These are phyloP conservation scores for Phylloscopus trochiloides DNA, from an alignment of 2,113 vertebrate species.

Conservation along the genomic window DNA sequence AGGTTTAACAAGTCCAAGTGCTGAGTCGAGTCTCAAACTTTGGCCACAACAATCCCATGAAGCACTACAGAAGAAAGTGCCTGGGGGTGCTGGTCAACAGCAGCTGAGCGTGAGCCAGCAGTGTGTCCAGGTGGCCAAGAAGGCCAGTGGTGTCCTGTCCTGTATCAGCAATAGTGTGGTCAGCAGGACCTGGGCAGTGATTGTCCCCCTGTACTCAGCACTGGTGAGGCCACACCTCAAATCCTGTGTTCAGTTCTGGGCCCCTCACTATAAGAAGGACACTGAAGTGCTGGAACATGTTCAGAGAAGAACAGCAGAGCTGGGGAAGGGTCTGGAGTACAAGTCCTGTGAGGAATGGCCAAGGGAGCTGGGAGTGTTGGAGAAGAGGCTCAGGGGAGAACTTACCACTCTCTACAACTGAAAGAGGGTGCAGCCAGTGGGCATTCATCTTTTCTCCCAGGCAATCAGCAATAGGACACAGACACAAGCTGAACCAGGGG, in stretches of 20 bases:
- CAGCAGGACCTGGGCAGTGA: background rate
- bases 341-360: background rate
- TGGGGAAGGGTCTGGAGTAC: background rate
- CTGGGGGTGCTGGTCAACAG: rapidly evolving
- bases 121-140: background rate
- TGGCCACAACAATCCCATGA: background rate
- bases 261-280: background rate
- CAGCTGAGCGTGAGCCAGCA: background rate
- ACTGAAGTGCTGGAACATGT: rapidly evolving
- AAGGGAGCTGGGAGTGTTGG: background rate
- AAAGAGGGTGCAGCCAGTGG: background rate
- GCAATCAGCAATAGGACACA: background rate
- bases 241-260: background rate
- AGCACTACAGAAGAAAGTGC: background rate
- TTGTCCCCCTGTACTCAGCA: no score
- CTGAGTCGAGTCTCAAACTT: rapidly evolving
- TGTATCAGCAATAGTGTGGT: background rate
- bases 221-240: background rate
- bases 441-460: background rate
- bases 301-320: background rate
- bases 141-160: background rate
- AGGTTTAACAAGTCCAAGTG: background rate
- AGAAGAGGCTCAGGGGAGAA: background rate
- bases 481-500: background rate
- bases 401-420: background rate